Percentiles rank a stretch among this genome's conserved stretches.
Conservation (phyloP, 1,140 invertebrate species). For the Aphis craccivora region DNA sequence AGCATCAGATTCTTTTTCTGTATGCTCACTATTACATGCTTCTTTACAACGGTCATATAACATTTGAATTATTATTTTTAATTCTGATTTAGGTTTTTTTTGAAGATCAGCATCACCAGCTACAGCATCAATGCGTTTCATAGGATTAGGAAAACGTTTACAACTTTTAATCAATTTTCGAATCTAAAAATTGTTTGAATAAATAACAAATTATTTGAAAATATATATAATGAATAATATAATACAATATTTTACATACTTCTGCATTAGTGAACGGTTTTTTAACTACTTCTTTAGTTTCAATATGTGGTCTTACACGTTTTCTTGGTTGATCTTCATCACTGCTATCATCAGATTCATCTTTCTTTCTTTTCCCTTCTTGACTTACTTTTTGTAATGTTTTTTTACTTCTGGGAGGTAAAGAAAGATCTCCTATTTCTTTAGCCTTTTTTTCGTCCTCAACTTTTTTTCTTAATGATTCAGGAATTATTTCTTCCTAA, state of each 20-base stretch:
- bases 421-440: conserved; percentile 93
- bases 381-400: conserved; percentile 77
- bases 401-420: conserved; percentile 88
- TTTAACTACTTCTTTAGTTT: conserved; percentile 79
- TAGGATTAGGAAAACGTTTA: conserved; percentile 91
- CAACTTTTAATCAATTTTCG: conserved; percentile 91
- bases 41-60: conserved; percentile 66
- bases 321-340: conserved; percentile 80
- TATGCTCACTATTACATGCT: conserved; percentile 54
- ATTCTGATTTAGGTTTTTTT: conserved; percentile 90
- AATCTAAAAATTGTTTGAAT: conserved; percentile 67
- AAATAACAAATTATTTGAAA: conserved; percentile 29
- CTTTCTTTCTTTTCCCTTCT: conserved; percentile 67
- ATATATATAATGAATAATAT: neutral
- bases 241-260: conserved; percentile 64
- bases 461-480: conserved; percentile 86
- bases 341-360: conserved; percentile 73
- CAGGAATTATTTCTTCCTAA: conserved; percentile 97
- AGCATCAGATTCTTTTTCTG: conserved; percentile 51
- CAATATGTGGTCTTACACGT: conserved; percentile 78
- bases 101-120: conserved; percentile 95
- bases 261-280: conserved; percentile 84
- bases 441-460: conserved; percentile 92
- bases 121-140: conserved; percentile 90
- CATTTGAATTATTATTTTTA: conserved; percentile 84